Conservation (phyloP, 2,797 vertebrate species). For the Lates japonicus region DNA sequence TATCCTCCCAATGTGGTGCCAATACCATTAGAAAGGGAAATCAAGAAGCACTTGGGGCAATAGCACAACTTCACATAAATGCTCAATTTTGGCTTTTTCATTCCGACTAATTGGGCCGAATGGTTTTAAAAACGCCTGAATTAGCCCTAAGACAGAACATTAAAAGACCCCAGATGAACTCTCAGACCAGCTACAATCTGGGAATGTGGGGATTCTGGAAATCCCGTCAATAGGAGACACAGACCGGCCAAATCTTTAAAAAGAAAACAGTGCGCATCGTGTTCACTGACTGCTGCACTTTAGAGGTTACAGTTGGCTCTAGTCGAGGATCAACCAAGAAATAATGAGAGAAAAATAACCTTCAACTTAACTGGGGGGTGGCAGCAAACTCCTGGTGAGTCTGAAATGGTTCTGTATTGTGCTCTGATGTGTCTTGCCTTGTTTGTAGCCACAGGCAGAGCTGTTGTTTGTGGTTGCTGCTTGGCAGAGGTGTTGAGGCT, state of each 20-base stretch:
- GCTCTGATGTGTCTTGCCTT: conserved; percentile 52
- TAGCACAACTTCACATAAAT: conserved; percentile 60
- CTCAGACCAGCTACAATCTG: conserved; percentile 53
- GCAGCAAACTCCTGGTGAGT: conserved; percentile 47
- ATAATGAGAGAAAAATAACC: conserved; percentile 78
- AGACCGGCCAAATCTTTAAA: conserved; percentile 30
- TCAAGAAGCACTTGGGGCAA: conserved; percentile 64
- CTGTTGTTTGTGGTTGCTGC: conserved; percentile 60
- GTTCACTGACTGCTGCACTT: conserved; percentile 55
- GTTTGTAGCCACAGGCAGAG: conserved; percentile 73
- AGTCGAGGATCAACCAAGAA: conserved; percentile 55
- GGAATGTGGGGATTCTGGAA: conserved; percentile 47
- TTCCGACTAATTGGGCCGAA: conserved; percentile 62
- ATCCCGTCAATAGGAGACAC: conserved; percentile 35
- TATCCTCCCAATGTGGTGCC: conserved; percentile 45
- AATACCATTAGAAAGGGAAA: conserved; percentile 58
- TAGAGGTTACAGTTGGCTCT: conserved; percentile 52
- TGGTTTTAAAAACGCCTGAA: conserved; percentile 53
- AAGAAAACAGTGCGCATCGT: conserved; percentile 11
- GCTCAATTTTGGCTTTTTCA: conserved; percentile 49
- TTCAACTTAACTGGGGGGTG: conserved; percentile 44
- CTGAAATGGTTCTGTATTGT: conserved; percentile 58
- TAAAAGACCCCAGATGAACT: conserved; percentile 55
- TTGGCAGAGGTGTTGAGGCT: conserved; percentile 68
- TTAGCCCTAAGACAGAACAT: conserved; percentile 61